Base-by-base conservation (phyloP, 2,797 vertebrate genomes). In the Typhlichthys eigenmanni region DNA sequence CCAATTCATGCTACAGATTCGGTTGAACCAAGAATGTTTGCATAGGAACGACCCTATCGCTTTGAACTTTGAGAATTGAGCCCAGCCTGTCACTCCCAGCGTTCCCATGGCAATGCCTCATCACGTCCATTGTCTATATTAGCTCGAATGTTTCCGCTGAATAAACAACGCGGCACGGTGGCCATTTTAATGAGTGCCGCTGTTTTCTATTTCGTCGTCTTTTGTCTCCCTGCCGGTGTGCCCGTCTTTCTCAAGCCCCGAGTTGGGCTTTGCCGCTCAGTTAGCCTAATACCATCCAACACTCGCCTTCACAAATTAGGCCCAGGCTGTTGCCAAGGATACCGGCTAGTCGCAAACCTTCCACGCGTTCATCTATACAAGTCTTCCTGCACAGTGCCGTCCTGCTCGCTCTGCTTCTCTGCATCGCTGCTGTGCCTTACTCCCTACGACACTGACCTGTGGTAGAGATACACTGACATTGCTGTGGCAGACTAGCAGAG, bases 261-360 rank as follows among this genome's bases (percentile, higher is more conserved):
- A 24, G 59, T 54, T 46, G 78, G 6, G 47, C 67, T 48, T 4
- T 48, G 47, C 47, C 32, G 74, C 72, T 74, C 74, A 68, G 75
- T 58, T 63, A 78, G 80, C 80, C 83, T 78, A 75, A 85, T 82
- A 74, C 85, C 73, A 85, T 86, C 76, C 74, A 81, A 70, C 74
- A 68, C 84, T 84, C 70, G 46, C 82, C 85, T 93, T 89, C 84
- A 88, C 86, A 88, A 91, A 90, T 85, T 81, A 91, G 80, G 77
- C 82, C 79, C 74, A 70, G 80, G 79, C 86, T 77, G 93, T 94
- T 93, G 88, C 93, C 92, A 92, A 87, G 91, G 91, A 88, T 89
- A 94, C 92, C 77, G 71, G 69, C 80, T 89, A 53, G 72, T 89
- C 73, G 78, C 83, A 85, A 85, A 79, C 81, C 81, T 86, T 85